phyloP scores from a whole-genome alignment of 2,797 vertebrate genomes.

The Sebastes wilsoni region DNA sequence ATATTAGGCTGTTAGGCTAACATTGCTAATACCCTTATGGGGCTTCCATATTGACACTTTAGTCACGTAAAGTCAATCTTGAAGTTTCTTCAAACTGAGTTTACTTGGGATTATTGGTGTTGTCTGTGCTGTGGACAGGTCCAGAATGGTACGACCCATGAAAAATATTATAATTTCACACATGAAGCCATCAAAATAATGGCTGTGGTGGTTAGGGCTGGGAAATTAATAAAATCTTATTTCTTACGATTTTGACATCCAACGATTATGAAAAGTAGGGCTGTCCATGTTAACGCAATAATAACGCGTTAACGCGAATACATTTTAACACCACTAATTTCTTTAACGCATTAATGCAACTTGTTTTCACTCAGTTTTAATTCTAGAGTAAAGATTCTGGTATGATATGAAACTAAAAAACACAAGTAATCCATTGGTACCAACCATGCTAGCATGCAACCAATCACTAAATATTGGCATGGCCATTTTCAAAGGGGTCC shows the following conservation, averaged over 20 bases:
- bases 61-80: conserved; percentile 16
- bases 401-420: too few species aligned
- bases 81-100: conserved; percentile 5
- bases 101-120: neutral
- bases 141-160: neutral
- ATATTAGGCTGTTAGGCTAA: conserved; percentile 26
- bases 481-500: too few species aligned
- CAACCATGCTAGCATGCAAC: too few species aligned
- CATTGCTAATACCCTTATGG: conserved; percentile 27
- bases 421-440: too few species aligned
- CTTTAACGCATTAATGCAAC: too few species aligned
- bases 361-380: too few species aligned
- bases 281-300: too few species aligned
- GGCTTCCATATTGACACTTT: conserved; percentile 26
- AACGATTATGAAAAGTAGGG: neutral
- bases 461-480: too few species aligned
- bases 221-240: neutral
- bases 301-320: too few species aligned
- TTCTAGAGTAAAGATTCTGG: too few species aligned
- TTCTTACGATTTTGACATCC: neutral
- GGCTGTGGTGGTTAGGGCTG: neutral
- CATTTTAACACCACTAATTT: too few species aligned
- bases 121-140: neutral
- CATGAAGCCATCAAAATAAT: neutral
- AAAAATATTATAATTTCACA: neutral